Evolutionary conservation across 2,113 vertebrate genomes (phyloP), one percentile per base, ranked within the genome.

Genomic region (Tympanuchus pallidicinctus): DNA sequence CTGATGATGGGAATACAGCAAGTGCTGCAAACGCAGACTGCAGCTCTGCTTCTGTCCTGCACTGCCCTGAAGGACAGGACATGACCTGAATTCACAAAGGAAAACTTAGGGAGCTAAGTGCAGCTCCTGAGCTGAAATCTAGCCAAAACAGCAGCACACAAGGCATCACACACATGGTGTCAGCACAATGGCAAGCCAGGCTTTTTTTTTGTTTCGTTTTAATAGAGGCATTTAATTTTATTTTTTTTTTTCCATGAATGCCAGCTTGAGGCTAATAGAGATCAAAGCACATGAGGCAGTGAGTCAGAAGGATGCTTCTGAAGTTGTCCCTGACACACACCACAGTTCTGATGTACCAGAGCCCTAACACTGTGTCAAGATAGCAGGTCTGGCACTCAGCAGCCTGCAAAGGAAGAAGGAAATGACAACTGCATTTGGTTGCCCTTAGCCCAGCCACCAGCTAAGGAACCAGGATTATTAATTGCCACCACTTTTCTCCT

Each of bases 311-410:
- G 28, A 64, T 16, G 34, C 30, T 59, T 34, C 81, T 34, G 8
- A 82, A 45, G 40, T 4, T 45, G 48, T 22, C 47, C 36, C 56
- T 45, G 66, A 24, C 61, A 50, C 9, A 5, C 8, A 11, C 13
- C 63, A 32, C 45, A 24, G 14, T 20, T 43, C 45, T 52, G 45
- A 67, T 0, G 0, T 22, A 28, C 16, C 54, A 40, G 3, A 0
- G 42, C 36, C 47, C 47, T 4, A 34, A 11, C 8, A 36, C 40
- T 27, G 11, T 10, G 3, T 60, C 25, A 57, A 32, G 11, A 24
- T 1, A n/a, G 17, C 6, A 40, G 22, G 57, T 20, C 57, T 36
- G 30, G 6, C 8, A 19, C 34, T 9, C 20, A 6, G 22, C 5
- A 19, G 9, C 48, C 20, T 28, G 32, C 52, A 61, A 27, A 42